A percentile compares a stretch with the other conserved stretches of the same genome.
Conservation (phyloP, 2,888 invertebrate species). For the Auanema sp. region DNA sequence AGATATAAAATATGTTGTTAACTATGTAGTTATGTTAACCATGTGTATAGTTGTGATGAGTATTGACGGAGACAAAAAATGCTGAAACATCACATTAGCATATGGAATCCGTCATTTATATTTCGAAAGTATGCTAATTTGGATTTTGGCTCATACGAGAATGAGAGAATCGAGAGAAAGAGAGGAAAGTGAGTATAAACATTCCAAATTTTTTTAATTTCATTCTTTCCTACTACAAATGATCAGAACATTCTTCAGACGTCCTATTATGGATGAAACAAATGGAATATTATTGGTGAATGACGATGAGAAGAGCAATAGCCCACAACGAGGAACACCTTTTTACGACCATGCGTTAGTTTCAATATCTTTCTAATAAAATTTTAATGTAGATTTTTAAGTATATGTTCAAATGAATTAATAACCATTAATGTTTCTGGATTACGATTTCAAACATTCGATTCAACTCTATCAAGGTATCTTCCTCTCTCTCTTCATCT, state of each 20-base stretch:
- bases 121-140: too few species aligned
- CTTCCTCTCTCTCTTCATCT: background rate
- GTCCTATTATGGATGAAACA: constrained; percentile 24
- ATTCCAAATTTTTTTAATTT: too few species aligned
- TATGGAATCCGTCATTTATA: too few species aligned
- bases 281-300: constrained; percentile 30
- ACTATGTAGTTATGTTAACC: too few species aligned
- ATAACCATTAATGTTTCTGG: constrained; percentile 63
- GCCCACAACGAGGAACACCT: constrained; percentile 45
- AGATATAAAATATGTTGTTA: too few species aligned
- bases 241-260: constrained; percentile 10
- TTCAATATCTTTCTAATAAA: too few species aligned
- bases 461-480: constrained; percentile 50
- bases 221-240: too few species aligned
- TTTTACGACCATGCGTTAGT: constrained; percentile 20
- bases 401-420: background rate
- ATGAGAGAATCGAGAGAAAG: background rate
- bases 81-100: too few species aligned
- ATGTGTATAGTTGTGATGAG: too few species aligned
- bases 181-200: too few species aligned
- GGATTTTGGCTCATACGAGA: background rate
- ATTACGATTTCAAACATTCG: constrained; percentile 58
- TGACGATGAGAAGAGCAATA: constrained; percentile 25
- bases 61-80: too few species aligned
- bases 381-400: background rate